Conservation (phyloP, 2,888 invertebrate species). For the Carabus problematicus region DNA sequence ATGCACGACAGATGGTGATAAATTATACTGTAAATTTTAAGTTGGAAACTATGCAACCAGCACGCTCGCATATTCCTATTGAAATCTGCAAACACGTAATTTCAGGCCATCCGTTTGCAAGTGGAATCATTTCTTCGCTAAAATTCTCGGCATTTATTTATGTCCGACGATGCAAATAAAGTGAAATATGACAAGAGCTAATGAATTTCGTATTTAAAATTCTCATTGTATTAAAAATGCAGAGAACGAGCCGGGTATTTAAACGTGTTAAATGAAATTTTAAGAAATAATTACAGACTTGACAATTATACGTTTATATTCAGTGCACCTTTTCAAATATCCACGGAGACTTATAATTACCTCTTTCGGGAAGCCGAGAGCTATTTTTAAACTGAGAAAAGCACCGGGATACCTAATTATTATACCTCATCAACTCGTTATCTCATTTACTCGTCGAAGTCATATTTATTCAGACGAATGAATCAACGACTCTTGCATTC, state of each 20-base stretch:
- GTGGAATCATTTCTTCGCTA: too few species aligned
- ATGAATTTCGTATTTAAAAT: too few species aligned
- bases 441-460: conserved; percentile 32
- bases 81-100: too few species aligned
- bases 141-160: too few species aligned
- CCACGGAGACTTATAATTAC: conserved; percentile 29
- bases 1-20: too few species aligned
- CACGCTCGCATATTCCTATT: too few species aligned
- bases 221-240: neutral
- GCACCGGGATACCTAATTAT: conserved; percentile 32
- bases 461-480: conserved; percentile 41
- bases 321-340: conserved; percentile 19
- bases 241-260: neutral
- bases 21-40: too few species aligned
- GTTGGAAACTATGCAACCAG: too few species aligned
- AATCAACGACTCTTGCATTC: conserved; percentile 29
- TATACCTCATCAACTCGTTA: conserved; percentile 41
- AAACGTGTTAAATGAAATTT: conserved; percentile 29
- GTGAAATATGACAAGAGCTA: too few species aligned
- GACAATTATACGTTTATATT: conserved; percentile 19
- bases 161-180: too few species aligned
- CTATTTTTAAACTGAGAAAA: conserved; percentile 25
- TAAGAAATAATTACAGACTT: conserved; percentile 25
- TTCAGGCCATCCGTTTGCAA: too few species aligned
- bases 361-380: conserved; percentile 18